phyloP scores from a whole-genome alignment of 2,888 invertebrate genomes.

The Siphlonurus alternatus region DNA sequence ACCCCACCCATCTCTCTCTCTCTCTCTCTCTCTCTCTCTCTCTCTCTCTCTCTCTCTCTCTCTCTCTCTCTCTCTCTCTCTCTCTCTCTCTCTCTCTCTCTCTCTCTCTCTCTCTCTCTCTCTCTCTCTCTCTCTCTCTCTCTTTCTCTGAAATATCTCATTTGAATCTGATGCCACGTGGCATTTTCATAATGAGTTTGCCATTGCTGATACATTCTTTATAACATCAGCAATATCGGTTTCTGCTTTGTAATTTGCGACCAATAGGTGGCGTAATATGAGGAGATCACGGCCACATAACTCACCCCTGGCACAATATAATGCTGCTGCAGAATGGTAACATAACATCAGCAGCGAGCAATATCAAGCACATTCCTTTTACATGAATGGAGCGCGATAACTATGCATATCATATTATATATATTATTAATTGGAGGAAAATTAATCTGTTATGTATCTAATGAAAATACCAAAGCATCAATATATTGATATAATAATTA shows the following conservation, averaged over 20 bases:
- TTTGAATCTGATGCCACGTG: not conserved
- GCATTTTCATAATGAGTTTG: not conserved
- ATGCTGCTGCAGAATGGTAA: no score
- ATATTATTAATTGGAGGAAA: not conserved
- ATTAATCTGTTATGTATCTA: not conserved
- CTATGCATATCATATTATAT: not conserved
- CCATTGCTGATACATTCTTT: not conserved
- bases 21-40: no score
- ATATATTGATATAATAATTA: not conserved
- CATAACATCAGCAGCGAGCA: no score
- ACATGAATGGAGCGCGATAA: not conserved
- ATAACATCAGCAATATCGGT: not conserved
- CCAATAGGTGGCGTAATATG: not conserved
- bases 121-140: not conserved
- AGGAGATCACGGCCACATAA: not conserved
- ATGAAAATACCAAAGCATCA: not conserved
- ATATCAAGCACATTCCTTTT: not conserved
- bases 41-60: no score
- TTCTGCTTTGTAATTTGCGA: conserved; percentile 3
- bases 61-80: no score
- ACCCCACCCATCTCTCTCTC: no score
- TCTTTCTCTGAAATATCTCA: no score
- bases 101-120: not conserved
- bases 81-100: not conserved
- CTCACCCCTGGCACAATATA: not conserved